Base-by-base conservation (phyloP, 2,797 vertebrate genomes). In the Enteromius treurensis region DNA sequence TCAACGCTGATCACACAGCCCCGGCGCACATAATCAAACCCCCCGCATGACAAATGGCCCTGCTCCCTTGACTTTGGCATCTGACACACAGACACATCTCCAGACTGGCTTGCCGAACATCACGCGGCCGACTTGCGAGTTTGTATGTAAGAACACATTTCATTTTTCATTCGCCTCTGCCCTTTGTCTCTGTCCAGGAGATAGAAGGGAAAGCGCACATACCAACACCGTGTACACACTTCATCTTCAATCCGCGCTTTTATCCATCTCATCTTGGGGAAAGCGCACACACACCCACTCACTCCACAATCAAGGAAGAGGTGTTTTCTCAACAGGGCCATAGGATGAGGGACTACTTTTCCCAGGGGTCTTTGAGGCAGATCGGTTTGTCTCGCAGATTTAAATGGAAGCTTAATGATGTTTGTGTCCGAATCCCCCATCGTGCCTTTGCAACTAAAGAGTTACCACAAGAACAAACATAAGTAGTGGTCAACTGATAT, bases 1-100 rank as follows among this genome's bases (percentile, higher is more conserved):
- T 99, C 97, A 98, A 95, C 92, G 91, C 95, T 97, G 97, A 97
- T 98, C 97, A 97, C 97, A 96, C 95, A 93, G 96, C 94, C 95
- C 91, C 89, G 19, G 88, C 79, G 29, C 92, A 95, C 95, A 96
- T 98, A 99, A 98, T 98, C 97, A 97, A 98, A 97, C 96, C 95
- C 95, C 95, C 95, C 95, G 58, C 67, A 83, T 98, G 98, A 99
- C 97, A 97, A 99, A 99, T 98, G 96, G 96, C 97, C 95, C 92
- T 90, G 92, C 95, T 96, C 91, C 95, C 94, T 91, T 94, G 94
- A 95, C 95, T 93, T 93, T 97, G 95, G 95, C 97, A 98, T 97
- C 95, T 98, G 97, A 98, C 97, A 97, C 95, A 97, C 95, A 96
- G 93, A 95, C 93, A 95, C 91, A 92, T 94, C 96, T 96, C 96